Base-by-base conservation (phyloP, 2,888 invertebrate genomes). In the Lochmaea capreae region DNA sequence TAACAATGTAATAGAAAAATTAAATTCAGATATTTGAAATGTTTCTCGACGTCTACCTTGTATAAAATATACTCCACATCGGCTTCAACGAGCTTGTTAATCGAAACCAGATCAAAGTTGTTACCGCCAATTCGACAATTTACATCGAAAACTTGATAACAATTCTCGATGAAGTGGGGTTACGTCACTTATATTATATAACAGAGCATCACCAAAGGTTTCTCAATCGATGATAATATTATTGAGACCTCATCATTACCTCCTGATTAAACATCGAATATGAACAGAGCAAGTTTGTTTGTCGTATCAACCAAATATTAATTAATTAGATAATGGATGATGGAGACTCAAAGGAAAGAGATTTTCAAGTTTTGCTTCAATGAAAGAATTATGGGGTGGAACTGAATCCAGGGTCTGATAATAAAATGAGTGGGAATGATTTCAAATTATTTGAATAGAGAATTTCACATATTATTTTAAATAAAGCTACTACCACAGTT, bases 241-340 rank as follows among this genome's bases (percentile, higher is more conserved):
- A 62, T 68, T 68, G 68, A 49, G 68, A 68, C 61, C 62, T 68
- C 16, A 52, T 68, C 61, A 68, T 52, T 57, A 42, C 12, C 61
- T 26, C 52, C 16, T 16, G 49, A 68, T 61, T 68, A 39, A 68
- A 61, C 49, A 33, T 8, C 49, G 33, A 68, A 68, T 61, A 62
- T 62, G 68, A 61, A 61, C 54, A 16, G 42, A 42, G 57, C 58
- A 59, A 62, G 42, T 42, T 58, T 67, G 59, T 43, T 59, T 67
- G 67, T 16, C 39, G 57, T 16, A 67, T 33, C 33, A 39, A 39
- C 11, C 42, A 54, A 63, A 33, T 59, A 59, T 67, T 58, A 43
- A 67, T 62, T 68, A 62, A 46, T 68, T 57, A 61, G 16, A 49
- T 68, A 52, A 68, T 52, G 33, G 68, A 68, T 62, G 11, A 11